Conservation (phyloP, 2,888 invertebrate genomes). For the Dysmachus trigonus region DNA sequence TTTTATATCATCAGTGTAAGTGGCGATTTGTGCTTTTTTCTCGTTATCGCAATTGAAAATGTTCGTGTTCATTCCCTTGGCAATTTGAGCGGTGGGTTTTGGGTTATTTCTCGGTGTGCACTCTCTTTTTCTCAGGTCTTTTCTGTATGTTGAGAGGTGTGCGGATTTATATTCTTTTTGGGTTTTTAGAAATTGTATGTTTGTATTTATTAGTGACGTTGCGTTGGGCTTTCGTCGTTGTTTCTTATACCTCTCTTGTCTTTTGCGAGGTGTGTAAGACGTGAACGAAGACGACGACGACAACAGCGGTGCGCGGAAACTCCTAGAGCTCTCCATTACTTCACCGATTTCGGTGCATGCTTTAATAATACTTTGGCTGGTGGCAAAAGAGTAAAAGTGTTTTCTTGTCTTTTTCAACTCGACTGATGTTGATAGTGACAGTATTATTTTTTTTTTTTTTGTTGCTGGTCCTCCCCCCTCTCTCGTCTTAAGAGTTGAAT, state of each 20-base stretch:
- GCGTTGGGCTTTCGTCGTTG: background rate
- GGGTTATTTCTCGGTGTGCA: background rate
- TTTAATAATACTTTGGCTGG: background rate
- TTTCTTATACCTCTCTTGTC: background rate
- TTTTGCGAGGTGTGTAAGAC: background rate
- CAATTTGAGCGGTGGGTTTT: background rate
- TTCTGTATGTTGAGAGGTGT: background rate
- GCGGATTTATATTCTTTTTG: background rate
- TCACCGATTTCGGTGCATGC: constrained; percentile 28
- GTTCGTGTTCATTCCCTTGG: background rate
- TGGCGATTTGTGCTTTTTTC: background rate
- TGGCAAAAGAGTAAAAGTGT: constrained; percentile 39
- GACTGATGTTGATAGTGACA: constrained; percentile 34
- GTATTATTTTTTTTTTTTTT: constrained; percentile 35
- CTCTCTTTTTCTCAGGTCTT: background rate
- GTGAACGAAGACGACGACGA: background rate
- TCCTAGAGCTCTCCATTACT: constrained; percentile 28
- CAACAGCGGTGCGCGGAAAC: no score
- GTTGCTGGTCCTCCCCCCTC: background rate
- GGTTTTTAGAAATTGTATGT: background rate
- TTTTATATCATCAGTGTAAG: constrained; percentile 26
- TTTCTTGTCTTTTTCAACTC: background rate
- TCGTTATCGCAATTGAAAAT: constrained; percentile 3
- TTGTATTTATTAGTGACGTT: background rate
- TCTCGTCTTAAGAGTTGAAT: constrained; percentile 24